These are phyloP conservation scores for Parascotia fuliginaria DNA, from an alignment of 2,888 invertebrate species.

Conservation along the genomic window DNA sequence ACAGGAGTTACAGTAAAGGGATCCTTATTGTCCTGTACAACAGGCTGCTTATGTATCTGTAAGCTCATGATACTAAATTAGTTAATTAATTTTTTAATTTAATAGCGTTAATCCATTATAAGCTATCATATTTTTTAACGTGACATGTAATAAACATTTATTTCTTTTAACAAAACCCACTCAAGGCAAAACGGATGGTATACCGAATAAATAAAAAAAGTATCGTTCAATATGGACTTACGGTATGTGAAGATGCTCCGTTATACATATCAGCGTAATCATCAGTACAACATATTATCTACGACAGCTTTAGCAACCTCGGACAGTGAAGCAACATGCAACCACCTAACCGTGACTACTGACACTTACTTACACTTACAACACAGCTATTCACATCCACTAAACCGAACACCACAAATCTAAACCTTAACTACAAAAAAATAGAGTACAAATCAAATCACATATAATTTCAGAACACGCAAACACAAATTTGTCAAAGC, in stretches of 20 bases:
- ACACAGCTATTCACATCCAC: slow-evolving; percentile 40
- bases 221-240: slow-evolving; percentile 41
- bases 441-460: slow-evolving; percentile 17
- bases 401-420: slow-evolving; percentile 22
- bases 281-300: slow-evolving; percentile 63
- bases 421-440: slow-evolving; percentile 16
- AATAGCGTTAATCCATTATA: too few species aligned
- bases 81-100: too few species aligned
- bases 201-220: slow-evolving; percentile 36
- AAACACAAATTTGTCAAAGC: slow-evolving; percentile 19
- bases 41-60: too few species aligned
- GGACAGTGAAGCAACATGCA: slow-evolving; percentile 69
- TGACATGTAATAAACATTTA: background rate
- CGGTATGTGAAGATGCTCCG: slow-evolving; percentile 70
- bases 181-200: slow-evolving; percentile 9
- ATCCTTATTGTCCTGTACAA: too few species aligned
- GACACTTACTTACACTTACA: slow-evolving; percentile 61
- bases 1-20: too few species aligned
- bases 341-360: slow-evolving; percentile 71
- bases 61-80: too few species aligned
- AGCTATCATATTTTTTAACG: background rate
- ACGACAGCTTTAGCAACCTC: slow-evolving; percentile 79
- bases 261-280: slow-evolving; percentile 74
- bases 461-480: slow-evolving; percentile 17
- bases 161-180: background rate